Percentiles rank a stretch among this genome's conserved stretches.
Conservation (phyloP, 2,888 invertebrate genomes). For the Crossocerus cetratus region DNA sequence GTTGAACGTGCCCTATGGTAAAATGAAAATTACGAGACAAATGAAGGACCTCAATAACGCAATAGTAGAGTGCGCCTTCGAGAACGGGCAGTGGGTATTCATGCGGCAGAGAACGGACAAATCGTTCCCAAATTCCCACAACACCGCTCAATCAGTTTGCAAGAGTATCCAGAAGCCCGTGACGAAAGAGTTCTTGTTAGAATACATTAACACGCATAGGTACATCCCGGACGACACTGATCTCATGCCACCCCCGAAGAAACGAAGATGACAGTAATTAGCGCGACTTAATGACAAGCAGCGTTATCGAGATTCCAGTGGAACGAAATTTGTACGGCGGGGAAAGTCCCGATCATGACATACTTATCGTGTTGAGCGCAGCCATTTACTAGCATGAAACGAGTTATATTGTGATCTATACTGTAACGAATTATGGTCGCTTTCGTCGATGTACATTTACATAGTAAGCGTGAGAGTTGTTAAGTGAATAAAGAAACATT, state of each 20-base stretch:
- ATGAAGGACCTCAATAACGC: slow-evolving; percentile 91
- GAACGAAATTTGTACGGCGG: slow-evolving; percentile 21
- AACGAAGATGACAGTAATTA: slow-evolving; percentile 54
- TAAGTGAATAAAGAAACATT: slow-evolving; percentile 53
- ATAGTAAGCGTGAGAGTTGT: slow-evolving; percentile 35
- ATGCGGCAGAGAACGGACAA: slow-evolving; percentile 98
- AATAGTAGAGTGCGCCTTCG: slow-evolving; percentile 96
- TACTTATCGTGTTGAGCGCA: slow-evolving; percentile 24
- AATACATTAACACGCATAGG: slow-evolving; percentile 83
- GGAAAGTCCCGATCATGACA: slow-evolving; percentile 11
- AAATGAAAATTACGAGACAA: slow-evolving; percentile 88
- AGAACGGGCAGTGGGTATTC: slow-evolving; percentile 91
- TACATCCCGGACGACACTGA: slow-evolving; percentile 82
- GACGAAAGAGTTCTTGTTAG: slow-evolving; percentile 88
- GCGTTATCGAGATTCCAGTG: slow-evolving; percentile 5
- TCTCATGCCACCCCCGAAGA: slow-evolving; percentile 85
- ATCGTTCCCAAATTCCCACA: slow-evolving; percentile 93
- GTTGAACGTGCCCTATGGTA: slow-evolving; percentile 82
- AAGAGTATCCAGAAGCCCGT: slow-evolving; percentile 91
- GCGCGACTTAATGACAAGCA: slow-evolving; percentile 8
- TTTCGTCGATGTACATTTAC: slow-evolving; percentile 44
- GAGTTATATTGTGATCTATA: slow-evolving; percentile 20
- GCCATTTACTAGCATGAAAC: slow-evolving; percentile 24
- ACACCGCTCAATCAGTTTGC: slow-evolving; percentile 92
- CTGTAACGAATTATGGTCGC: slow-evolving; percentile 24